phyloP scores from a whole-genome alignment of 2,888 invertebrate species.

The Bombylius major region DNA sequence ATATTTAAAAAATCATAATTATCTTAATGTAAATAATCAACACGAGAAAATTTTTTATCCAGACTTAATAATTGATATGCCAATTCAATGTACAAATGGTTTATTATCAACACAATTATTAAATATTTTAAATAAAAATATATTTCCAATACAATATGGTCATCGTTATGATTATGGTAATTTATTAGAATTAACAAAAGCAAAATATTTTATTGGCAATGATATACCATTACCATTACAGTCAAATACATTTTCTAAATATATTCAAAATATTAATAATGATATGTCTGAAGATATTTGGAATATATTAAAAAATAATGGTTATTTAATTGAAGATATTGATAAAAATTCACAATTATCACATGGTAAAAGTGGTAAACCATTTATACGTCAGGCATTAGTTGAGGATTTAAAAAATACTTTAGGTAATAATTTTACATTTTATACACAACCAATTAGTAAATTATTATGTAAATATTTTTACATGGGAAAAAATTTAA shows the following conservation, averaged over 20 bases:
- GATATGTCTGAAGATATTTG: slow-evolving; percentile 7
- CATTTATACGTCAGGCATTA: no score
- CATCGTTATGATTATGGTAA: slow-evolving; percentile 11
- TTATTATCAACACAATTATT: slow-evolving; percentile 1
- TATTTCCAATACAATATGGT: slow-evolving; percentile 13
- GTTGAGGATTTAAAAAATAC: no score
- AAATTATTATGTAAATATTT: no score
- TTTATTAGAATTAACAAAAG: slow-evolving; percentile 7
- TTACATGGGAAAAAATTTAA: no score
- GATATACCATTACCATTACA: slow-evolving; percentile 5
- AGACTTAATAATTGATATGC: slow-evolving; percentile 1
- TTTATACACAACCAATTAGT: no score
- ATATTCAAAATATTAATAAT: background rate
- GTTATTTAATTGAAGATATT: slow-evolving; percentile 1
- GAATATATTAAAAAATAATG: slow-evolving; percentile 1
- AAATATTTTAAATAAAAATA: slow-evolving; percentile 3
- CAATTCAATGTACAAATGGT: slow-evolving; percentile 6
- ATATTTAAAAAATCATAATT: slow-evolving; percentile 1
- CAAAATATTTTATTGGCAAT: slow-evolving; percentile 8
- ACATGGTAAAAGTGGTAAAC: no score
- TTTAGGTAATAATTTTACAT: no score
- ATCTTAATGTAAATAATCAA: slow-evolving; percentile 1
- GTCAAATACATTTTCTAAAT: slow-evolving; percentile 2
- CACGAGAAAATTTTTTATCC: slow-evolving; percentile 5
- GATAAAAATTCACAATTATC: no score